Evolutionary conservation across 2,113 vertebrate genomes (phyloP), one percentile per base, ranked within the genome.

Genomic region (Pollachius pollachius): DNA sequence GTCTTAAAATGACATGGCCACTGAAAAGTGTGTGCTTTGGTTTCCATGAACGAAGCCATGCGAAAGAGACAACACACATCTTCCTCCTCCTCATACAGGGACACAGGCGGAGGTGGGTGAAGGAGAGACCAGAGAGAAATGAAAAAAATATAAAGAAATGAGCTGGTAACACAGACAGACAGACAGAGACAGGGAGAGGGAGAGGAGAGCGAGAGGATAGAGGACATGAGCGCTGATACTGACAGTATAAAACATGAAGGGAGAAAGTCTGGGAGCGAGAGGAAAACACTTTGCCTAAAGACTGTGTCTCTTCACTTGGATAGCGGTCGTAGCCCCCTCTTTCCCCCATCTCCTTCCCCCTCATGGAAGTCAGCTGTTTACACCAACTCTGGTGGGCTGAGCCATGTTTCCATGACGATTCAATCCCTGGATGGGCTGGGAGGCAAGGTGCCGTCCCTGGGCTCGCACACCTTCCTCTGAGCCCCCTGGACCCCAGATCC

Each of bases 381-480:
- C 87, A 86, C 80, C 86, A 84, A 86, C 88, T 86, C 82, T 30
- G 63, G 84, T 30, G 63, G 84, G 85, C 88, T 87, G 78, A 80
- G 86, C 74, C 84, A 89, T 89, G 88, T 91, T 91, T 89, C 88
- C 88, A 89, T 89, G 88, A 89, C 81, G 88, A 87, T 84, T 78
- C 80, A 82, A 81, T 79, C 80, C 82, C 77, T 78, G 79, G 80
- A 83, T 86, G 69, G 74, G 84, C 87, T 84, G 88, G 80, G 78
- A 78, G 83, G 82, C 81, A 73, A n/a, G 68, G 79, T 69, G 71
- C 73, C 77, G 77, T 82, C 69, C 74, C 48, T 9, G 62, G 81
- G 77, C 72, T 68, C 63, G 78, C 80, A 80, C 82, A 78, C 56
- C 60, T 66, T 69, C 69, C 17, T 16, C 6, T 16, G 13, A 57